Evolutionary conservation across 2,113 vertebrate genomes (phyloP).

Genomic region (Podarcis raffonei): DNA sequence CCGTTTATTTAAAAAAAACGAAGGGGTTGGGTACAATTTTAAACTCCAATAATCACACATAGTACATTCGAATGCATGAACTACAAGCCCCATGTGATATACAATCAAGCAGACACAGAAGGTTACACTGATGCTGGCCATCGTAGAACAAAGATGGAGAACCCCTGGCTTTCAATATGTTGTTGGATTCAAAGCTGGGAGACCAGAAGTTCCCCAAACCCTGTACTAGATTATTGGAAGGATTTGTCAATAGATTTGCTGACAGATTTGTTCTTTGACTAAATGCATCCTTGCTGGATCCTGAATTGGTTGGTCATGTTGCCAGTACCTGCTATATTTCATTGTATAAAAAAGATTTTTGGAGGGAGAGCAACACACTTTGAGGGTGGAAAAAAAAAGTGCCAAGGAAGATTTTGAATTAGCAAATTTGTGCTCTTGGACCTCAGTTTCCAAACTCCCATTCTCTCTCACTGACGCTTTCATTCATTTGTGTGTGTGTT

Average conservation of each 20-base stretch:
- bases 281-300: too few relatives aligned
- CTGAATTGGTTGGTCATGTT: background rate
- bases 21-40: background rate
- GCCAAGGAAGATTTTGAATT: background rate
- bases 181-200: too few relatives aligned
- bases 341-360: background rate
- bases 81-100: background rate
- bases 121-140: background rate
- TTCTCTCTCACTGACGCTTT: background rate
- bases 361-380: background rate
- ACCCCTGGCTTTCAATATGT: too few relatives aligned
- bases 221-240: too few relatives aligned
- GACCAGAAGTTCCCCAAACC: too few relatives aligned
- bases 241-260: too few relatives aligned
- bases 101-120: too few relatives aligned
- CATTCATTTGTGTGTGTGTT: background rate
- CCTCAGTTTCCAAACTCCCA: background rate
- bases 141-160: too few relatives aligned
- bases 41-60: too few relatives aligned
- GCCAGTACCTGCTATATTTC: too few relatives aligned
- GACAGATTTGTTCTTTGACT: too few relatives aligned
- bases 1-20: background rate
- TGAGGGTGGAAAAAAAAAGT: background rate
- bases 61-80: background rate
- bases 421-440: background rate